Conservation (phyloP, 2,797 vertebrate genomes). For the Melanotaenia trifasciata region DNA sequence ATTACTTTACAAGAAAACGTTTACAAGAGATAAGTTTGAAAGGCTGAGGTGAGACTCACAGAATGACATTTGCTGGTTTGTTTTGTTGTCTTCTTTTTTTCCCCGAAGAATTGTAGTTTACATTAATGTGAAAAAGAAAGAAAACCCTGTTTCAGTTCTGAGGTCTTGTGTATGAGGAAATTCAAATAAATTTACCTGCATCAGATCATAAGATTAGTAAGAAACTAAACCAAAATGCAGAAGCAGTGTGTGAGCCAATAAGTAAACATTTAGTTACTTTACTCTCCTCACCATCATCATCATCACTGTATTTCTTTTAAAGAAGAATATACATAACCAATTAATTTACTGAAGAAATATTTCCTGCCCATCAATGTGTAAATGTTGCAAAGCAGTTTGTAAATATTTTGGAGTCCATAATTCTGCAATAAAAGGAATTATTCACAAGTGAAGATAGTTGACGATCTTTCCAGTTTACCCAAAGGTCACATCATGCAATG, state of each 20-base stretch:
- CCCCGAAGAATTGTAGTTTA: neutral
- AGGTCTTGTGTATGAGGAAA: neutral
- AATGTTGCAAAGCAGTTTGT: neutral
- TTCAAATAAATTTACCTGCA: too few species aligned
- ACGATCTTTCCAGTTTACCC: neutral
- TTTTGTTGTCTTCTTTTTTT: neutral
- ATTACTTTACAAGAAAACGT: neutral
- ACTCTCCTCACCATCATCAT: neutral
- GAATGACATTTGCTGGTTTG: neutral
- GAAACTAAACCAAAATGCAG: too few species aligned
- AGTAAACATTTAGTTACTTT: too few species aligned
- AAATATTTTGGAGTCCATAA: neutral
- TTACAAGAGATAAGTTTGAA: neutral
- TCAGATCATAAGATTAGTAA: too few species aligned
- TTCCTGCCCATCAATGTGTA: neutral
- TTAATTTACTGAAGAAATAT: neutral
- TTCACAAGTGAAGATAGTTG: neutral
- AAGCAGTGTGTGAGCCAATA: neutral
- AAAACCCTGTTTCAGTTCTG: neutral
- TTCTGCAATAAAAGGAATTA: neutral
- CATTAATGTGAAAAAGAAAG: neutral
- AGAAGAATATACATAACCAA: neutral
- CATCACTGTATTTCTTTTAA: neutral
- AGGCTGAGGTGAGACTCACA: neutral
- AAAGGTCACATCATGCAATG: neutral